Conservation (phyloP, 2,113 vertebrate species). For the Xyrauchen texanus region DNA sequence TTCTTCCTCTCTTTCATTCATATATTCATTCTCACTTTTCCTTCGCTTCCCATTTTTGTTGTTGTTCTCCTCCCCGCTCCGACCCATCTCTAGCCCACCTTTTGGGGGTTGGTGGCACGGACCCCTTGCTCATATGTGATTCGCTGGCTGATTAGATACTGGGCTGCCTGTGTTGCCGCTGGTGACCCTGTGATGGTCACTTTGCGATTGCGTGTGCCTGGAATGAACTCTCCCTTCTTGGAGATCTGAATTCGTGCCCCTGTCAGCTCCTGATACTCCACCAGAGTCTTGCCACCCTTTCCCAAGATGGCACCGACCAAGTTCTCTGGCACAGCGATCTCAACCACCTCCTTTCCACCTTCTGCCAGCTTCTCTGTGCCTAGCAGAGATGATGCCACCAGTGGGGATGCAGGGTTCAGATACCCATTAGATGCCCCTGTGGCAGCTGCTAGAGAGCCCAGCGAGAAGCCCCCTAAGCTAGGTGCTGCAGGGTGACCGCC, state of each 20-base stretch:
- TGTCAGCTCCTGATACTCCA: constrained; percentile 95
- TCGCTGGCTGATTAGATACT: constrained; percentile 95
- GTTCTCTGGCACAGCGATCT: constrained; percentile 93
- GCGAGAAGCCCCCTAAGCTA: constrained; percentile 80
- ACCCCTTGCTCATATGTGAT: constrained; percentile 95
- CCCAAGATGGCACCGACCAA: constrained; percentile 93
- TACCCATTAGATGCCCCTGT: constrained; percentile 87
- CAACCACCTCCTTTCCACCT: constrained; percentile 89
- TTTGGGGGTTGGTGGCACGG: constrained; percentile 93
- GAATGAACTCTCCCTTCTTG: constrained; percentile 95
- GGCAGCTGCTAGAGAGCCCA: constrained; percentile 84
- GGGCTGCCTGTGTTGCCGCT: constrained; percentile 89
- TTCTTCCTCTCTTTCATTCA: constrained; percentile 43
- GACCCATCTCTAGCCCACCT: constrained; percentile 82
- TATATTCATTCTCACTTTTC: constrained; percentile 57
- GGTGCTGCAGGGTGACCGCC: constrained; percentile 72
- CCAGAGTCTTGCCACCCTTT: constrained; percentile 92
- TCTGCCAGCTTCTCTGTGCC: constrained; percentile 87
- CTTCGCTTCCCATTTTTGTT: constrained; percentile 34
- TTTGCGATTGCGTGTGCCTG: constrained; percentile 93
- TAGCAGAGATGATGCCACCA: constrained; percentile 84
- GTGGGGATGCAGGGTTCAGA: constrained; percentile 82
- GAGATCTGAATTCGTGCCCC: constrained; percentile 94
- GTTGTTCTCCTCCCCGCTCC: constrained; percentile 45
- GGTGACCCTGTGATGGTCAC: constrained; percentile 92